Evolutionary conservation across 2,797 vertebrate genomes (phyloP), one percentile per base, ranked within the genome.

Genomic region (Florisuga fusca): DNA sequence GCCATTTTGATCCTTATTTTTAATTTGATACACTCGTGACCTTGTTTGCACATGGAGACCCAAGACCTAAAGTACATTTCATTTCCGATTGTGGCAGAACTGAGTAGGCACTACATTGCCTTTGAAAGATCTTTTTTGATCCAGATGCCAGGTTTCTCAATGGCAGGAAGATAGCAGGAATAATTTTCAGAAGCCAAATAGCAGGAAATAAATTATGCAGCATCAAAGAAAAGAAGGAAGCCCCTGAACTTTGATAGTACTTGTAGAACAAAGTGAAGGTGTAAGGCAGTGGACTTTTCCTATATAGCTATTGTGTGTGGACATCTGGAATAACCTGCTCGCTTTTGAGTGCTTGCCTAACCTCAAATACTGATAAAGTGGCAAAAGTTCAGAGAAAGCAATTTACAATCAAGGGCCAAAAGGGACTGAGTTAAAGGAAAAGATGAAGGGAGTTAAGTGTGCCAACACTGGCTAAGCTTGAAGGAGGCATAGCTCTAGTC

Each of bases 321-420:
- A 69, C 61, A 62, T 87, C 58, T 92, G 79, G 84, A 95, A 88
- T 87, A 82, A 46, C 15, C 34, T 29, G 7, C 78, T 75, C 25
- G 33, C 19, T 61, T 90, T 77, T 77, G 66, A 84, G 41, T 22
- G 36, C 41, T 58, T n/a, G 48, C 36, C 54, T 62, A 43, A 29
- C 23, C 12, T 9, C 59, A 78, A 61, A 67, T 43, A 57, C 45
- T 71, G 76, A 71, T 94, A 80, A 90, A 92, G n/a, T 93, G 81
- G 88, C 83, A 90, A 82, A 89, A 74, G 46, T 89, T 84, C 61
- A 90, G 68, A 67, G 63, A 82, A 67, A 92, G 38, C 73, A 80
- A 29, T 55, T 48, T 77, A 29, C 34, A 43, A 12, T 87, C 59
- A 81, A 57, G 72, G 46, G 62, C 76, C 59, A 83, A 69, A 92